Base-by-base conservation (phyloP, 2,797 vertebrate genomes). In the Artibeus jamaicensis region DNA sequence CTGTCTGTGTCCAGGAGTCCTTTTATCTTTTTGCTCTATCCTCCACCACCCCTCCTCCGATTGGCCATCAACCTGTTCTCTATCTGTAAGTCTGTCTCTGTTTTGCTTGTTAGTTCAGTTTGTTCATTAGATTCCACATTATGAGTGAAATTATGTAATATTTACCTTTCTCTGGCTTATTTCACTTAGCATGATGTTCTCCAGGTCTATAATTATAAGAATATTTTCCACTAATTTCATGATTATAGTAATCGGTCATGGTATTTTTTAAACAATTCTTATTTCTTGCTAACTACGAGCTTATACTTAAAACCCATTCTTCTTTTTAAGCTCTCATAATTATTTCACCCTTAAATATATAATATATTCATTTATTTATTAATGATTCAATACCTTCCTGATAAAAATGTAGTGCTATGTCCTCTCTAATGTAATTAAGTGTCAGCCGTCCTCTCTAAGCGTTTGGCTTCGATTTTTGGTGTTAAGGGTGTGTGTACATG, bases 141-240 rank as follows among this genome's bases (percentile, higher is more conserved):
- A 62, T 62, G 26, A 62, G 26, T 62, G 26, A 62, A 62, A 62
- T 62, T 26, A 62, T 32, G 32, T 62, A 15, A 21, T 62, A 62
- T 29, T 62, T 62, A 32, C 32, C 59, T 62, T 62, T 59, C 26
- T 29, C 26, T 62, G 59, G 59, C 59, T 62, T 62, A 62, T 62
- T 62, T 62, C 59, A 62, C 59, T 62, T 62, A 62, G 59, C 12
- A 14, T 62, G 29, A 62, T 59, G 26, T 62, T 62, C 11, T 62
- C 57, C 59, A 15, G 26, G 26, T 14, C 26, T 92, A 67, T 73
- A 53, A 85, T 48, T 65, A 0, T 88, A 65, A 95, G 39, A 82
- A 71, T 76, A 37, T 46, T 77, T 86, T 89, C 18, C 4, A 71
- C 21, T 91, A 77, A 93, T 73, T 86, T 96, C 96, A 8, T 39